Evolutionary conservation across 2,797 vertebrate genomes (phyloP).

Genomic region (Podarcis siculus): DNA sequence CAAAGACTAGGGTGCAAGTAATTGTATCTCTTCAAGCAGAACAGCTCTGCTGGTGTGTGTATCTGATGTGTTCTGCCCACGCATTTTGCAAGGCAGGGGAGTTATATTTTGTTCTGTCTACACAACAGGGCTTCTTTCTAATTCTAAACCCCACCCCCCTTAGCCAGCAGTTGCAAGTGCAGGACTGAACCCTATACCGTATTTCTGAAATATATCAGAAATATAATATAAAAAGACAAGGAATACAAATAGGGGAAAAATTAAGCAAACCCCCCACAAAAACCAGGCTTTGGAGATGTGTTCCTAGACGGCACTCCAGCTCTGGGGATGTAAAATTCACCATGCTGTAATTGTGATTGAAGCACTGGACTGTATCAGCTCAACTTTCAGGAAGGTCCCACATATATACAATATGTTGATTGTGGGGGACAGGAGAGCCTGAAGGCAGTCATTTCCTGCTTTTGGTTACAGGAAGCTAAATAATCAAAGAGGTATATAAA

Average conservation of each 20-base stretch:
- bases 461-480: slow-evolving; percentile 67
- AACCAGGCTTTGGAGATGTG: not conserved
- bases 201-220: not conserved
- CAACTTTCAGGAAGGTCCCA: slow-evolving; percentile 12
- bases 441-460: slow-evolving; percentile 60
- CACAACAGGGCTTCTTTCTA: too few species aligned
- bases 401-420: slow-evolving; percentile 45
- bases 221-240: not conserved
- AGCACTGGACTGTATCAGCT: not conserved
- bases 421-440: slow-evolving; percentile 29
- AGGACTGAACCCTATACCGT: not conserved
- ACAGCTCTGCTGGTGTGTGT: too few species aligned
- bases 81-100: too few species aligned
- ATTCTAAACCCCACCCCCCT: too few species aligned
- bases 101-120: too few species aligned
- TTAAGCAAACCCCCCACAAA: too few species aligned
- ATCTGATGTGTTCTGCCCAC: too few species aligned
- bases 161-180: not conserved
- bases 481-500: slow-evolving; percentile 73
- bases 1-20: too few species aligned
- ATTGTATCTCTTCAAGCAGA: too few species aligned
- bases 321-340: not conserved
- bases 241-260: slow-evolving; percentile 3
- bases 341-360: slow-evolving; percentile 24
- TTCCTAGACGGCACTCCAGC: slow-evolving; percentile 40